Conservation (phyloP, 2,888 invertebrate genomes). For the Steinernema scapterisci region DNA sequence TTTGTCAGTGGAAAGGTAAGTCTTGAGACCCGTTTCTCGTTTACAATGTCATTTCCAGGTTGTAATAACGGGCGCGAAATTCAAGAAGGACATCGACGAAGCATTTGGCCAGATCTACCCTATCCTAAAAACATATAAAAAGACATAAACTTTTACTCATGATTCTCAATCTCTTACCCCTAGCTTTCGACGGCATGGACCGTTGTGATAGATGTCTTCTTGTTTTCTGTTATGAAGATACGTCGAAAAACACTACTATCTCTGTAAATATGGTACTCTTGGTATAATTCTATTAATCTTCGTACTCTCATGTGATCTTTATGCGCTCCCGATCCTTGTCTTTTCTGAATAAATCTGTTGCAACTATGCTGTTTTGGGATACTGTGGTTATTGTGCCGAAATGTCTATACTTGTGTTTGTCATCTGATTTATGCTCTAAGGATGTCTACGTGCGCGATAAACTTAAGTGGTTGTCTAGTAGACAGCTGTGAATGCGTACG, state of each 20-base stretch:
- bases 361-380: background rate
- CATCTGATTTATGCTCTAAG: too few relatives aligned
- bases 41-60: constrained; percentile 48
- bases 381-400: too few relatives aligned
- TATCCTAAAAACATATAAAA: constrained; percentile 88
- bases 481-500: too few relatives aligned
- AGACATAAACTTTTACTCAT: constrained; percentile 69
- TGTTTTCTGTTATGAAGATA: constrained; percentile 10
- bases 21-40: background rate
- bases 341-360: background rate
- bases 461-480: too few relatives aligned
- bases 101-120: constrained; percentile 93
- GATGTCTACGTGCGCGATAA: too few relatives aligned
- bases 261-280: too few relatives aligned
- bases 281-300: too few relatives aligned
- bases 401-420: too few relatives aligned
- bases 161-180: background rate
- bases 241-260: too few relatives aligned
- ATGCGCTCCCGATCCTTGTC: too few relatives aligned
- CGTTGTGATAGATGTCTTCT: background rate
- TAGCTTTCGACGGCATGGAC: background rate
- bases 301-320: too few relatives aligned
- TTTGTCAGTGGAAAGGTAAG: constrained; percentile 96
- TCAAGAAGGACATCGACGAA: constrained; percentile 86
- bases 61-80: constrained; percentile 92